A percentile compares a stretch with the other conserved stretches of the same genome.
Evolutionary conservation across 2,797 vertebrate species (phyloP).

Genomic region (Epinephelus awoara): DNA sequence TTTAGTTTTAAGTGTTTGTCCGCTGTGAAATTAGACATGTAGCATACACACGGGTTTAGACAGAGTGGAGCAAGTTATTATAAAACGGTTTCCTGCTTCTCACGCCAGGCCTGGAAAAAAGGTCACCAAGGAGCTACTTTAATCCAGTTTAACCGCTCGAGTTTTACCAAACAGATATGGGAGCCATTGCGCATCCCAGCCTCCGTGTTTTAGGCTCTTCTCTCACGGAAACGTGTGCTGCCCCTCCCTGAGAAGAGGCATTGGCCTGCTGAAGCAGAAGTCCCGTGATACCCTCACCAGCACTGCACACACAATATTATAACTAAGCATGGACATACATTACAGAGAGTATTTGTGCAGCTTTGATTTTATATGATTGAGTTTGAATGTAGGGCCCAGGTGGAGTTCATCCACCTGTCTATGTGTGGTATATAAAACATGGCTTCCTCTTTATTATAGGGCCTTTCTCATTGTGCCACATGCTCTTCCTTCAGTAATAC

Average conservation of each 20-base stretch:
- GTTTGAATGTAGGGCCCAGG: slow-evolving; percentile 10
- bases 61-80: not conserved
- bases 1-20: not conserved
- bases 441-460: slow-evolving; percentile 8
- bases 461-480: not conserved
- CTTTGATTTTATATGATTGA: not conserved
- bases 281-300: not conserved
- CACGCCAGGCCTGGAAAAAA: not conserved
- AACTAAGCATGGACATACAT: too few species aligned
- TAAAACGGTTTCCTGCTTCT: not conserved
- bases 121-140: not conserved
- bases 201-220: not conserved
- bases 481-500: not conserved
- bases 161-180: not conserved
- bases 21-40: not conserved
- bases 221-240: slow-evolving; percentile 22
- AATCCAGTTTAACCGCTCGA: not conserved
- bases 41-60: not conserved
- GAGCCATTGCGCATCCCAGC: too few species aligned
- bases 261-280: not conserved
- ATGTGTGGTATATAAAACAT: not conserved
- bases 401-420: slow-evolving; percentile 12
- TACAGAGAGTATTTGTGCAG: not conserved
- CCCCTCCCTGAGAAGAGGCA: slow-evolving; percentile 58
- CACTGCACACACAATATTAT: too few species aligned